Percentiles rank a stretch among this genome's conserved stretches.
phyloP scores from a whole-genome alignment of 2,888 invertebrate species.

The Agonopterix arenella region DNA sequence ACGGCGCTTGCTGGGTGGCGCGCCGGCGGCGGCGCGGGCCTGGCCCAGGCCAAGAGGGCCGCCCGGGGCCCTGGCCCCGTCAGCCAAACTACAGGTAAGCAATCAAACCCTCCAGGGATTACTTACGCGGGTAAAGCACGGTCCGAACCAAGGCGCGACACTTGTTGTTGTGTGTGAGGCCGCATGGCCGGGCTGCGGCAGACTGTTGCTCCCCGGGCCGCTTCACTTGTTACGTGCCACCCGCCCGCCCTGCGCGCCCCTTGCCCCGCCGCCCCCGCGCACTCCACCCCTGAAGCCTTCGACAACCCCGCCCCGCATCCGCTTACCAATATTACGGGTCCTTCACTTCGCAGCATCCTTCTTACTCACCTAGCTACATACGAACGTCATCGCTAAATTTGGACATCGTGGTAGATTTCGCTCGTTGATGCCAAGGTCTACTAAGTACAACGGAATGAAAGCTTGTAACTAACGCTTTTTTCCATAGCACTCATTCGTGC shows the following conservation, averaged over 20 bases:
- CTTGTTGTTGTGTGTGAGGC: constrained; percentile 53
- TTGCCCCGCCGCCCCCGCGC: constrained; percentile 24
- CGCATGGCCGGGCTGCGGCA: constrained; percentile 75
- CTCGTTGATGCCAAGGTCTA: constrained; percentile 5
- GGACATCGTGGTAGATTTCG: constrained; percentile 14
- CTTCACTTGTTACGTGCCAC: constrained; percentile 74
- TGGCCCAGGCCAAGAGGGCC: constrained; percentile 10
- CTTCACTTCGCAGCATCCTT: constrained; percentile 64
- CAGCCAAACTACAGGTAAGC: constrained; percentile 32
- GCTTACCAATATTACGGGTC: constrained; percentile 60
- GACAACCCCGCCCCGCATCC: constrained; percentile 54
- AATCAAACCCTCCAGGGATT: constrained; percentile 45
- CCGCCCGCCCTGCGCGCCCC: constrained; percentile 55
- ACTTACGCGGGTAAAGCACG: constrained; percentile 55
- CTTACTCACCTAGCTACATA: constrained; percentile 43
- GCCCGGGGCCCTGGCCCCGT: constrained; percentile 15
- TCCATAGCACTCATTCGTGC: no score
- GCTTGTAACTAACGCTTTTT: no score
- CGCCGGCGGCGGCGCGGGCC: constrained; percentile 8
- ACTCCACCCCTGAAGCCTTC: constrained; percentile 30
- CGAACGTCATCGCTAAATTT: constrained; percentile 24
- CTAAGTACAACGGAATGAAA: no score
- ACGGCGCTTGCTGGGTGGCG: constrained; percentile 10
- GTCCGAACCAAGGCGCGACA: constrained; percentile 38
- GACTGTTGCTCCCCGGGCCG: constrained; percentile 76